Evolutionary conservation across 2,888 invertebrate genomes (phyloP).

Genomic region (Spisula subtruncata): DNA sequence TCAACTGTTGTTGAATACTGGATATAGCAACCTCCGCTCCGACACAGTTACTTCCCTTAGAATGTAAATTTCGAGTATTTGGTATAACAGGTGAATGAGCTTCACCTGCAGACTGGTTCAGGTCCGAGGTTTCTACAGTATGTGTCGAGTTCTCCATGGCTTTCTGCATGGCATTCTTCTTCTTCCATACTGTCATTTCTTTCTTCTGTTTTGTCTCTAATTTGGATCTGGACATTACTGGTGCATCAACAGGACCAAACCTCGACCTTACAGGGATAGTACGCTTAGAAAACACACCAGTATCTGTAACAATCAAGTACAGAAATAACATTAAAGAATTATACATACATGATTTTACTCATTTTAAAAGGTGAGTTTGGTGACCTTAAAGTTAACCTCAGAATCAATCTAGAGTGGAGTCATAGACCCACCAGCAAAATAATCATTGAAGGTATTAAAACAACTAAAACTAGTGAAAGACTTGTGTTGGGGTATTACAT

Average conservation of each 20-base stretch:
- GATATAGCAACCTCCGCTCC: conserved; percentile 57
- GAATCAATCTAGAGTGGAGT: no score
- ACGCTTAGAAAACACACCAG: conserved; percentile 83
- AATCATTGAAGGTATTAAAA: no score
- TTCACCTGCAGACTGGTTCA: conserved; percentile 46
- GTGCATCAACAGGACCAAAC: conserved; percentile 85
- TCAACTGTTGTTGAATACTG: conserved; percentile 59
- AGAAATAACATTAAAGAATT: background rate
- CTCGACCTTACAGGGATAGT: conserved; percentile 81
- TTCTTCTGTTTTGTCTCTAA: conserved; percentile 51
- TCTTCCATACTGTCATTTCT: conserved; percentile 66
- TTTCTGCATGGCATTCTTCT: conserved; percentile 71
- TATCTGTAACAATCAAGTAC: conserved; percentile 62
- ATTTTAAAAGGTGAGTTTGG: background rate
- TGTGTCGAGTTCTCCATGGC: conserved; percentile 63
- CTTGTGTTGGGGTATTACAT: no score
- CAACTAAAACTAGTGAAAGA: no score
- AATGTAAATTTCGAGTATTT: conserved; percentile 30
- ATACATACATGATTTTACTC: background rate
- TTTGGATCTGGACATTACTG: conserved; percentile 61
- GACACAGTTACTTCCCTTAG: conserved; percentile 34
- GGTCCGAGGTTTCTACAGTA: conserved; percentile 44
- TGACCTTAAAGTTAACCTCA: background rate
- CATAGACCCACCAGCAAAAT: no score
- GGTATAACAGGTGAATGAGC: conserved; percentile 56